phyloP scores from a whole-genome alignment of 2,113 vertebrate genomes.

The Bagarius yarrelli region DNA sequence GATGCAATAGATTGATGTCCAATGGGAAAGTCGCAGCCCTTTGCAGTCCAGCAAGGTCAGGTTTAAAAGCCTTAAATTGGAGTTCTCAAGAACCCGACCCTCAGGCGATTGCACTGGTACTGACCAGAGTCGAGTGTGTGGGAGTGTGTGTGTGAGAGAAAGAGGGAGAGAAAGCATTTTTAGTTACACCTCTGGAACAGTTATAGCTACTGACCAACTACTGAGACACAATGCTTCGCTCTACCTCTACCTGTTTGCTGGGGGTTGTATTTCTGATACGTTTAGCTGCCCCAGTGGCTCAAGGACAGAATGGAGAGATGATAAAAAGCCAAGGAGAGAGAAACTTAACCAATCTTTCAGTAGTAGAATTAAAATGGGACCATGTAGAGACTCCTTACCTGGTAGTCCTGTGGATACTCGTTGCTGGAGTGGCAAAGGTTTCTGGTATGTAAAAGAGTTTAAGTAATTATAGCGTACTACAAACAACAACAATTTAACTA shows the following conservation, averaged over 20 bases:
- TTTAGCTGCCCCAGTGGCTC: background rate
- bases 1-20: slow-evolving; percentile 21
- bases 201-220: background rate
- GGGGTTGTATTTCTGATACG: slow-evolving; percentile 47
- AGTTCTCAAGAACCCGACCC: slow-evolving; percentile 19
- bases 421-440: slow-evolving; percentile 84
- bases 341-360: slow-evolving; percentile 61
- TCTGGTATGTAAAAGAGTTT: slow-evolving; percentile 68
- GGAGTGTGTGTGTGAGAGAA: background rate
- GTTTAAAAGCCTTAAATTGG: slow-evolving; percentile 51
- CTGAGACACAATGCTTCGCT: slow-evolving; percentile 47
- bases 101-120: slow-evolving; percentile 29
- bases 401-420: slow-evolving; percentile 82
- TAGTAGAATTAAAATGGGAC: slow-evolving; percentile 83
- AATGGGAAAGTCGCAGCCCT: slow-evolving; percentile 15
- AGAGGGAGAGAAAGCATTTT: background rate
- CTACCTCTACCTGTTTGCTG: slow-evolving; percentile 45
- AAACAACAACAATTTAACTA: no score
- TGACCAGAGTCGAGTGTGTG: slow-evolving; percentile 7
- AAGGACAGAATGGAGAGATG: background rate
- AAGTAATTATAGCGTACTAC: background rate
- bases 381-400: slow-evolving; percentile 82
- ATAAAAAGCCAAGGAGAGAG: background rate
- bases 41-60: slow-evolving; percentile 25
- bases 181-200: background rate